A percentile compares a stretch with the other conserved stretches of the same genome.
Conservation (phyloP, 2,888 invertebrate species). For the Notocelia uddmanniana region DNA sequence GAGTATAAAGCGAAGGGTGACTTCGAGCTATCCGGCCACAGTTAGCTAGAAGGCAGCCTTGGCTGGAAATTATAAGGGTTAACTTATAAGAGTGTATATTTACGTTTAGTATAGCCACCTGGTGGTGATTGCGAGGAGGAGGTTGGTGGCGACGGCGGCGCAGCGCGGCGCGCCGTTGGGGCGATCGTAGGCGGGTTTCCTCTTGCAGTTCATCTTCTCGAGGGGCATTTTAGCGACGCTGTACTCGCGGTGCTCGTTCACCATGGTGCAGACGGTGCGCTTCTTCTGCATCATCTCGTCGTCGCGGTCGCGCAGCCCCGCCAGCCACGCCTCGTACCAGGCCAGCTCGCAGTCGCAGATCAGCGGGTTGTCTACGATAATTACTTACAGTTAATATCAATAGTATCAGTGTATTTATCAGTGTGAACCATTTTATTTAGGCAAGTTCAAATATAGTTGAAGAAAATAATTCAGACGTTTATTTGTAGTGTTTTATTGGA, state of each 20-base stretch:
- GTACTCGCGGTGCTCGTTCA: conserved; percentile 92
- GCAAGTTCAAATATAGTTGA: too few species aligned
- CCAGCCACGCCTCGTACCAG: conserved; percentile 95
- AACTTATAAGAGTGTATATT: conserved; percentile 43
- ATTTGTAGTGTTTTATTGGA: too few species aligned
- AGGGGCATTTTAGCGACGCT: conserved; percentile 92
- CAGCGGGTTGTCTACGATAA: conserved; percentile 92
- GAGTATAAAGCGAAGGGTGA: conserved; percentile 64
- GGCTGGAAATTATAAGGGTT: conserved; percentile 55
- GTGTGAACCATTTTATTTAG: too few species aligned
- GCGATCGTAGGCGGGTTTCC: conserved; percentile 85
- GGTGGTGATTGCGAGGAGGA: conserved; percentile 62
- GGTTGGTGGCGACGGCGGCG: conserved; percentile 59
- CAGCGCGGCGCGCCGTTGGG: conserved; percentile 59
- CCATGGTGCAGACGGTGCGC: conserved; percentile 93
- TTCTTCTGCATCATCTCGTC: conserved; percentile 96
- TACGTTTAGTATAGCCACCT: conserved; percentile 65
- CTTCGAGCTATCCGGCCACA: conserved; percentile 81
- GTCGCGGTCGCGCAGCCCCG: conserved; percentile 91
- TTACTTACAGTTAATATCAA: neutral
- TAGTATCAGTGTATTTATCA: neutral
- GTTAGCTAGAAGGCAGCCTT: conserved; percentile 72
- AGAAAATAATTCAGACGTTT: too few species aligned
- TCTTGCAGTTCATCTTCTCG: conserved; percentile 93
- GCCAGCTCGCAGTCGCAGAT: conserved; percentile 94